Evolutionary conservation across 2,888 invertebrate genomes (phyloP), one percentile per base, ranked within the genome.

Genomic region (Rapana venosa): DNA sequence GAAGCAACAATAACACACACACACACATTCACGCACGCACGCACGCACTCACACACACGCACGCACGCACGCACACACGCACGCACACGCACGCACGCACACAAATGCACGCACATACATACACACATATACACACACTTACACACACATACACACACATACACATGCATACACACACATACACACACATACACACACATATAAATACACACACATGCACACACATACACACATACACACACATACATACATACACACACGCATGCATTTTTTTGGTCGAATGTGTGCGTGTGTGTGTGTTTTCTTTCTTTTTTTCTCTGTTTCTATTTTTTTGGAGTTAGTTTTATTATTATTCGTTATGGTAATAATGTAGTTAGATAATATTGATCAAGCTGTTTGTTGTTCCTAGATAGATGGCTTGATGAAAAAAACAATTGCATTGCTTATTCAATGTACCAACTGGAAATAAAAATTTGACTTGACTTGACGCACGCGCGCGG

Each of bases 161-260:
- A 20, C 20, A 35, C 81, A 17, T 35, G 15, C 36, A 20, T 35
- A 15, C 81, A 36, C 35, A 35, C 36, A 36, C 35, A 35, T 20
- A 81, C 35, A 35, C 81, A 81, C 35, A 35, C 81, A 35, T 17
- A 35, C 36, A 35, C 35, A 81, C 36, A 35, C 35, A 81, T 35
- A 81, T 35, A 81, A 35, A 81, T 32, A 81, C 81, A 81, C 35
- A 81, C 81, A 81, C 20, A 81, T 35, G 35, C 35, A 81, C 81
- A 81, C 35, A 81, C 32, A 35, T 32, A 35, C 81, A 81, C 35
- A 81, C 36, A 81, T 35, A 81, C 81, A 35, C 35, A 81, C 81
- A 81, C 35, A 35, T 32, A 81, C 4, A 47, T 8, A 47, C 47
- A 47, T 47, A 47, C 4, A 47, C 35, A 35, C 81, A 81, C 81